Percentiles rank a stretch among this genome's conserved stretches.
Conservation (phyloP, 37 sponge, comb jelly and placozoan genomes). For the Spongia lamella region DNA sequence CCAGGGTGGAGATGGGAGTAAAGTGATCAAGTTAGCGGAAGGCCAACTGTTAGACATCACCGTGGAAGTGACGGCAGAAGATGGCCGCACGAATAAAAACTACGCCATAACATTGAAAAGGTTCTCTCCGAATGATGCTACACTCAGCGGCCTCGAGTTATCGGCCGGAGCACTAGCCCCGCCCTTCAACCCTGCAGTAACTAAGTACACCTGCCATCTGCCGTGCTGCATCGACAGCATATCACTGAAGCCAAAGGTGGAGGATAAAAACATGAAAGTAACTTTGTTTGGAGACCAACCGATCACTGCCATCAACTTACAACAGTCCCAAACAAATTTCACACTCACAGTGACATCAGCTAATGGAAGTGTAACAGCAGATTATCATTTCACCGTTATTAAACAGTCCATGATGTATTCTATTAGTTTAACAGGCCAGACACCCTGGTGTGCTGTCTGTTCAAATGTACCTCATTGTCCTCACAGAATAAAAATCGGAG, state of each 20-base stretch:
- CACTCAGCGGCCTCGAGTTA: slow-evolving; percentile 65
- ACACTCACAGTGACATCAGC: slow-evolving; percentile 62
- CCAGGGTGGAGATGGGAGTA: slow-evolving; percentile 68
- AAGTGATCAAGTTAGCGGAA: slow-evolving; percentile 69
- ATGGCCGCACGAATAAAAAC: slow-evolving; percentile 79
- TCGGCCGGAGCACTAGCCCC: slow-evolving; percentile 70
- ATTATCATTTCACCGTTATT: slow-evolving; percentile 56
- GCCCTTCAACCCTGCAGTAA: slow-evolving; percentile 57
- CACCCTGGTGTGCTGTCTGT: slow-evolving; percentile 69
- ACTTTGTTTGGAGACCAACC: slow-evolving; percentile 46
- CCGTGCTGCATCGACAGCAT: slow-evolving; percentile 48
- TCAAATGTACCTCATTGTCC: slow-evolving; percentile 57
- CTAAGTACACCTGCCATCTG: slow-evolving; percentile 64
- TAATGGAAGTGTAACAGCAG: slow-evolving; percentile 42
- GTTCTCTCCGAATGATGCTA: slow-evolving; percentile 82
- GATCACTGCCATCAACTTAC: slow-evolving; percentile 47
- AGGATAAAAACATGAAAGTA: slow-evolving; percentile 65
- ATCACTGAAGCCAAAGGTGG: slow-evolving; percentile 59
- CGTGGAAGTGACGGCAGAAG: slow-evolving; percentile 86
- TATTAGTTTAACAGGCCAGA: slow-evolving; percentile 15
- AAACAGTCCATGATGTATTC: slow-evolving; percentile 33
- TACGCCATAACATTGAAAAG: slow-evolving; percentile 70
- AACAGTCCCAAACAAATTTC: slow-evolving; percentile 55
- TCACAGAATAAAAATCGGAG: slow-evolving; percentile 24
- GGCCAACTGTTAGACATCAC: slow-evolving; percentile 52